Percentiles rank a stretch among this genome's conserved stretches.
Conservation (phyloP, 2,888 invertebrate species). For the Endomychus coccineus region DNA sequence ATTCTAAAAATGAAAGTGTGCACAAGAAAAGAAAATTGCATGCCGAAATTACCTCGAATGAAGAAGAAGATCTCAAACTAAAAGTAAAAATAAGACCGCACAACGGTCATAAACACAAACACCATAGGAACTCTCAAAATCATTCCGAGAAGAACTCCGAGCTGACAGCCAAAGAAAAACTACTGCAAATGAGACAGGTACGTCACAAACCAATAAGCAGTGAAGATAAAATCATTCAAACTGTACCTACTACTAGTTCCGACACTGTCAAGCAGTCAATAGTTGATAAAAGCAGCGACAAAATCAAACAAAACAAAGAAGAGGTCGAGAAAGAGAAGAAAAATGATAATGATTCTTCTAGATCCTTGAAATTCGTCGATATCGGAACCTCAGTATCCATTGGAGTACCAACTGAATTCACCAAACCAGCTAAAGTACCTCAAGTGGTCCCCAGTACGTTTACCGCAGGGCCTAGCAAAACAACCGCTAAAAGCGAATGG, state of each 20-base stretch:
- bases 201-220: constrained; percentile 37
- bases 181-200: constrained; percentile 43
- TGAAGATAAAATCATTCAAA: constrained; percentile 34
- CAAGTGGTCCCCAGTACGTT: background rate
- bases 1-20: constrained; percentile 47
- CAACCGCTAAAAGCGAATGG: background rate
- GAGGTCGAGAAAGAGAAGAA: constrained; percentile 9
- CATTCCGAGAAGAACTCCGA: constrained; percentile 20
- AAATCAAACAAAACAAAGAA: constrained; percentile 18
- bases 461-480: constrained; percentile 4
- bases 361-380: constrained; percentile 8
- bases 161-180: constrained; percentile 38
- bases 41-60: constrained; percentile 47
- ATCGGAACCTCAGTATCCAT: background rate
- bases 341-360: constrained; percentile 3
- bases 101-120: constrained; percentile 43
- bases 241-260: constrained; percentile 15
- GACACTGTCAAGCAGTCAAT: constrained; percentile 11
- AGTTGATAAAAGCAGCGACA: constrained; percentile 12
- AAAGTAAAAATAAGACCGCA: constrained; percentile 48
- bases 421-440: constrained; percentile 6
- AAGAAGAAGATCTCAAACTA: constrained; percentile 45
- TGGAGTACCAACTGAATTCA: constrained; percentile 6
- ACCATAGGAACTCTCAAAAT: constrained; percentile 32
- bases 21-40: constrained; percentile 50